Evolutionary conservation across 1,140 invertebrate species (phyloP).

Genomic region (Heterodera schachtii): DNA sequence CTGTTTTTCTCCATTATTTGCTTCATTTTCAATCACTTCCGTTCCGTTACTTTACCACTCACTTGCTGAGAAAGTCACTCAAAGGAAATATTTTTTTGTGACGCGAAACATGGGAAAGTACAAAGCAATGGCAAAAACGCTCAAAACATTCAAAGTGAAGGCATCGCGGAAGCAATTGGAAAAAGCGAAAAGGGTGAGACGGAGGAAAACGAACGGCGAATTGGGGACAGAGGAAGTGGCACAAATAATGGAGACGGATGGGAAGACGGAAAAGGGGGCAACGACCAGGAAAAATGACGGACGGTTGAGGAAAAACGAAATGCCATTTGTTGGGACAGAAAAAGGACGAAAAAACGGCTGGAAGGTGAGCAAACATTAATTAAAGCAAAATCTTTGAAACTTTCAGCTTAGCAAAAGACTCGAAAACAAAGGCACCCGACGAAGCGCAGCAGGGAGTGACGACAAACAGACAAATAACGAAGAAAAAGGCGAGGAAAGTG

Average conservation of each 20-base stretch:
- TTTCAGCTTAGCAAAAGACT: not conserved
- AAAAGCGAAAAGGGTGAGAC: not conserved
- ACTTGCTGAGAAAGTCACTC: too few relatives aligned
- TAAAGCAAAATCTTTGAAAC: not conserved
- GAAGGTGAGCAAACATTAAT: slow-evolving; percentile 1
- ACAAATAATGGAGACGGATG: not conserved
- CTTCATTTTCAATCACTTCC: too few relatives aligned
- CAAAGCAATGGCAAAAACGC: slow-evolving; percentile 20
- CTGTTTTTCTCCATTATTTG: not conserved
- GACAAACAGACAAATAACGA: slow-evolving; percentile 32
- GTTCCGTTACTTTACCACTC: not conserved
- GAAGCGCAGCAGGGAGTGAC: slow-evolving; percentile 12
- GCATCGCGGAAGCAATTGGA: slow-evolving; percentile 3
- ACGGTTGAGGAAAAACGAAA: slow-evolving; percentile 34
- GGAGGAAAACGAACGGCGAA: not conserved
- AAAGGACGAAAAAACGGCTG: slow-evolving; percentile 12
- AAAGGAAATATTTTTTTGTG: slow-evolving; percentile 25
- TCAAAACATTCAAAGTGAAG: slow-evolving; percentile 11
- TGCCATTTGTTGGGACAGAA: slow-evolving; percentile 18
- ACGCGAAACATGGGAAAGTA: slow-evolving; percentile 16
- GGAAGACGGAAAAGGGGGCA: not conserved
- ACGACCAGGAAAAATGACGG: slow-evolving; percentile 21
- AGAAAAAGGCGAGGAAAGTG: slow-evolving; percentile 41
- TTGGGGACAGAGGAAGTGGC: too few relatives aligned
- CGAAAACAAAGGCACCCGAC: slow-evolving; percentile 26